Evolutionary conservation across 2,888 invertebrate genomes (phyloP).

Genomic region (Zeuzera pyrina): DNA sequence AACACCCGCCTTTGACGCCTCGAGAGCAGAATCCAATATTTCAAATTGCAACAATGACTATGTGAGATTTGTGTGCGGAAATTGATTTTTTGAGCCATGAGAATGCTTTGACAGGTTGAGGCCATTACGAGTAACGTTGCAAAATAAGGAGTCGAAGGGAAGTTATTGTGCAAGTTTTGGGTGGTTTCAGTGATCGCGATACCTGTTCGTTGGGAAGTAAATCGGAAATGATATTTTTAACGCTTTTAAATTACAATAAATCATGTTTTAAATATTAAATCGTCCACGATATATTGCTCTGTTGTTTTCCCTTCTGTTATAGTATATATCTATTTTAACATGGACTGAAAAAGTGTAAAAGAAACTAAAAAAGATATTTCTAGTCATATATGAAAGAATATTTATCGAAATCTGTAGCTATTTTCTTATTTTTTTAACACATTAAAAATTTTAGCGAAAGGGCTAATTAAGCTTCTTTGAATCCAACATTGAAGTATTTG

Average conservation of each 20-base stretch:
- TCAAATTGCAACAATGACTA: conserved; percentile 65
- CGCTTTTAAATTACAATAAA: not conserved
- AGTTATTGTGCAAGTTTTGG: conserved; percentile 39
- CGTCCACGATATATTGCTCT: not conserved
- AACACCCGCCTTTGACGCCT: conserved; percentile 38
- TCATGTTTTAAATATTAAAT: not conserved
- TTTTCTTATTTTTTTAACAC: no score
- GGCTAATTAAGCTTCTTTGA: no score
- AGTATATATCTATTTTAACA: not conserved
- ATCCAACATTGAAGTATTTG: no score
- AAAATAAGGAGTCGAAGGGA: conserved; percentile 33
- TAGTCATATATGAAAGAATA: no score
- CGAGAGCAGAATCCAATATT: conserved; percentile 50
- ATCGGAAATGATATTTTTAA: not conserved
- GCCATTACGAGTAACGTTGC: conserved; percentile 39
- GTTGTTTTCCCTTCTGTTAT: not conserved
- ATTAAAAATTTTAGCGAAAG: no score
- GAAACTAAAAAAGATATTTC: no score
- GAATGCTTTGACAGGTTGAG: conserved; percentile 64
- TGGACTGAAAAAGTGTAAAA: no score
- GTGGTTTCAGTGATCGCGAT: conserved; percentile 10
- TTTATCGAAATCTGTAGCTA: no score
- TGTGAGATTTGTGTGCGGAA: conserved; percentile 70
- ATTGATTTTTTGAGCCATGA: conserved; percentile 68
- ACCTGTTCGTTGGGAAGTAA: no score